Evolutionary conservation across 2,888 invertebrate genomes (phyloP), one percentile per base, ranked within the genome.

Genomic region (Pristionchus fissidentatus): DNA sequence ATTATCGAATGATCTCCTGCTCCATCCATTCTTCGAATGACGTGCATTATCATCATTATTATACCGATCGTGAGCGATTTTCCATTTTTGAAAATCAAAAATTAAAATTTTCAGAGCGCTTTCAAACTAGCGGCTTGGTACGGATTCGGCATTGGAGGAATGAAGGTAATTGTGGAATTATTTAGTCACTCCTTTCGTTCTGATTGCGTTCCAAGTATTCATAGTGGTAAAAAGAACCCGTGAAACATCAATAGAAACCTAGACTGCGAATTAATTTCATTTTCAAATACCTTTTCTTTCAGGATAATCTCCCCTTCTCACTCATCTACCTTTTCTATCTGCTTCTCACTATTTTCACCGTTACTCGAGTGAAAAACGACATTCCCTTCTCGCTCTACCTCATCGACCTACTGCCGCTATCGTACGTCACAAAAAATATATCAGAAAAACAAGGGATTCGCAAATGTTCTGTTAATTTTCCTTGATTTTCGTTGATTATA

Each of bases 1-100:
- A 15, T 10, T 32, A 60, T n/a, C 19, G n/a, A 4, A 52, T 52
- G 52, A 10, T 52, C 3, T 52, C 22, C 41, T 0, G 41, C 70
- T 26, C 70, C 70, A n/a, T 70, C 70, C 41, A 70, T 70, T 41
- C 70, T 41, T 26, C 70, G 70, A 35, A 70, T 70, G 70, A 70
- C 70, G n/a, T 38, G 41, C 43, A 35, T 70, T 41, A 22, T n/a
- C 26, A 7, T 41, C 41, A 29, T 70, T 3, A 22, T 66, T 10
- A 62, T 29, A 19, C 62, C 62, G 1, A 35, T 62, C 15, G 62
- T 62, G 32, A 62, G 62, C n/a, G 15, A n/a, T n/a, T 15, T 55
- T 22, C 7, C 22, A 13, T 55, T 7, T 19, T 55, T 15, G 55
- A 55, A 4, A 52, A 52, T 52, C 5, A 52, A 52, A 8, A 52